These are phyloP conservation scores for Teleogryllus occipitalis DNA, from an alignment of 1,140 invertebrate genomes.

Conservation along the genomic window DNA sequence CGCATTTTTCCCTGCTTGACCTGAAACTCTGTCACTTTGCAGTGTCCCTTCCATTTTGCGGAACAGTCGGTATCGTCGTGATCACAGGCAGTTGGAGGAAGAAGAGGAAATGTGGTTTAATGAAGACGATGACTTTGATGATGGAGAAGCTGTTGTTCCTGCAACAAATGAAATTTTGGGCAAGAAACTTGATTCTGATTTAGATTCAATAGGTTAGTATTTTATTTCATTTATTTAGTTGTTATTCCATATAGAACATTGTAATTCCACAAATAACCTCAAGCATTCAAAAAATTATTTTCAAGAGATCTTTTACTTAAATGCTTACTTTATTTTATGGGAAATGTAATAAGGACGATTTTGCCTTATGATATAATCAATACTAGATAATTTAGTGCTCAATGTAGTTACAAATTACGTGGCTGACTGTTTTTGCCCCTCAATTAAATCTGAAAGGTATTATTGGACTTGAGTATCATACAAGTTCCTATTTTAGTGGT, in stretches of 20 bases:
- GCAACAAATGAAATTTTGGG: slow-evolving; percentile 36
- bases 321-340: too few relatives aligned
- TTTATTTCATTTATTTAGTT: background rate
- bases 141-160: slow-evolving; percentile 54
- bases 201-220: slow-evolving; percentile 50
- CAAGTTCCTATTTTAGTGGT: background rate
- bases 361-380: too few relatives aligned
- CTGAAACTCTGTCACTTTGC: slow-evolving; percentile 9
- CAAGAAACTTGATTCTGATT: slow-evolving; percentile 47
- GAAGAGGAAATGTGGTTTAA: slow-evolving; percentile 99
- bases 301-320: too few relatives aligned
- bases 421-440: background rate
- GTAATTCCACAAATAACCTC: too few relatives aligned
- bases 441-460: background rate
- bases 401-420: background rate
- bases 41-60: slow-evolving; percentile 69
- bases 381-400: background rate
- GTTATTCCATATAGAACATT: too few relatives aligned
- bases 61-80: slow-evolving; percentile 74
- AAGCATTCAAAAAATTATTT: too few relatives aligned
- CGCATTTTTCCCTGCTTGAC: background rate
- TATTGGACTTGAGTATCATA: background rate
- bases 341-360: too few relatives aligned
- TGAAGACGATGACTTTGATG: slow-evolving; percentile 90
- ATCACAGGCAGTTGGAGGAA: slow-evolving; percentile 87